Conservation (phyloP, 2,888 invertebrate species). For the Cantharis nigra region DNA sequence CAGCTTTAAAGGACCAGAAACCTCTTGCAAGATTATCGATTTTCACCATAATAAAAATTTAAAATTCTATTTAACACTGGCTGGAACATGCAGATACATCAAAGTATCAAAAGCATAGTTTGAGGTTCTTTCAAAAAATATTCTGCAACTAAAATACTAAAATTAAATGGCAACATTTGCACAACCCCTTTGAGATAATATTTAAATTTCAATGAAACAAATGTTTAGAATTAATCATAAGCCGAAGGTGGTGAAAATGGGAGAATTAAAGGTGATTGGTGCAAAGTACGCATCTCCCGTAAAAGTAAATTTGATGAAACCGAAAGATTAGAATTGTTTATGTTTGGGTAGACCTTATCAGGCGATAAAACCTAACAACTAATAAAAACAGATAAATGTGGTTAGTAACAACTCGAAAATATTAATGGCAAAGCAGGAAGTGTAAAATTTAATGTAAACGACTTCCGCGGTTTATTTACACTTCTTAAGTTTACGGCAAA, state of each 20-base stretch:
- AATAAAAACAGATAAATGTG: slow-evolving; percentile 2
- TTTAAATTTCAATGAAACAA: not conserved
- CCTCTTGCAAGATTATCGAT: not conserved
- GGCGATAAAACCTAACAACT: slow-evolving; percentile 5
- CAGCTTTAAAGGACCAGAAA: not conserved
- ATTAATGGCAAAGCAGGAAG: not conserved
- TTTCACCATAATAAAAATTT: not conserved
- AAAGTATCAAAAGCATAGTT: not conserved
- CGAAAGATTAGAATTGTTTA: slow-evolving; percentile 6
- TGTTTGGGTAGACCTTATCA: not conserved
- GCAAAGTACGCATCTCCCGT: not conserved
- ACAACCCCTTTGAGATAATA: not conserved
- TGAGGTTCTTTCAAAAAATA: not conserved
- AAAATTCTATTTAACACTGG: not conserved
- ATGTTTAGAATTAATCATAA: not conserved
- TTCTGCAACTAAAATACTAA: not conserved
- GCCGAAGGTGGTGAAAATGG: not conserved
- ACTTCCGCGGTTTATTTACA: not conserved
- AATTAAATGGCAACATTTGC: not conserved
- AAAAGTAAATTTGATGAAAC: not conserved
- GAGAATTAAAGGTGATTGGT: not conserved
- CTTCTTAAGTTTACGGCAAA: not conserved
- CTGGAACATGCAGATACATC: not conserved
- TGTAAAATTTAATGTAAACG: not conserved
- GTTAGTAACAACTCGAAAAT: not conserved